Base-by-base conservation (phyloP, 2,797 vertebrate species). In the Sebastes trivittatus region DNA sequence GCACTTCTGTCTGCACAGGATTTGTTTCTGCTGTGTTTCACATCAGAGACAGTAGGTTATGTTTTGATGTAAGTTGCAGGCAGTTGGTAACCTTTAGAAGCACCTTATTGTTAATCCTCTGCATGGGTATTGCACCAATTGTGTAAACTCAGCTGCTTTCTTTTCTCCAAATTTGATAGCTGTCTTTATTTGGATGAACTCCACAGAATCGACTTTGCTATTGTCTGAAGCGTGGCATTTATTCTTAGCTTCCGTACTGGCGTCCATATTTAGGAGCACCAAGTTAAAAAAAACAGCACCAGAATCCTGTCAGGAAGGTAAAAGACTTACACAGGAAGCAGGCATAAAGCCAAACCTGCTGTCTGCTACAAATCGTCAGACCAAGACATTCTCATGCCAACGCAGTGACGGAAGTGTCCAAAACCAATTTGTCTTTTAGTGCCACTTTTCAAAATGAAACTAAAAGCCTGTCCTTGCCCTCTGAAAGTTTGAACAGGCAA, bases 281-380 rank as follows among this genome's bases (percentile, higher is more conserved):
- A 0, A 25, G 49, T 67, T 60, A 61, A 75, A 61, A 59, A 59
- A 25, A n/a, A 46, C 18, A 29, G 52, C 9, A 77, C 11, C 49
- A 58, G 78, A 78, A 86, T 84, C 90, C 90, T 87, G 92, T 89
- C 67, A 94, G 92, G 92, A 93, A 92, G 84, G 73, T 61, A 49
- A 42, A 88, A 63, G 61, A 73, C 69, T 23, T 30, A 20, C 62
- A 83, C 80, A 86, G 88, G 92, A 92, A 91, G 72, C 74, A 77
- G 79, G 66, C 68, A 4, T 54, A 49, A 63, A 66, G 68, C 77
- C 87, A 87, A 81, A 84, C 54, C 55, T 74, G 60, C 63, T 25
- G 64, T 80, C 74, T 56, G 42, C 78, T 32, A 14, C 79, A 83
- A 55, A 59, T 62, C 32, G 9, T 34, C 49, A 10, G 11, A 29